Base-by-base conservation (phyloP, 2,113 vertebrate species). In the Pelecanoides urinatrix region DNA sequence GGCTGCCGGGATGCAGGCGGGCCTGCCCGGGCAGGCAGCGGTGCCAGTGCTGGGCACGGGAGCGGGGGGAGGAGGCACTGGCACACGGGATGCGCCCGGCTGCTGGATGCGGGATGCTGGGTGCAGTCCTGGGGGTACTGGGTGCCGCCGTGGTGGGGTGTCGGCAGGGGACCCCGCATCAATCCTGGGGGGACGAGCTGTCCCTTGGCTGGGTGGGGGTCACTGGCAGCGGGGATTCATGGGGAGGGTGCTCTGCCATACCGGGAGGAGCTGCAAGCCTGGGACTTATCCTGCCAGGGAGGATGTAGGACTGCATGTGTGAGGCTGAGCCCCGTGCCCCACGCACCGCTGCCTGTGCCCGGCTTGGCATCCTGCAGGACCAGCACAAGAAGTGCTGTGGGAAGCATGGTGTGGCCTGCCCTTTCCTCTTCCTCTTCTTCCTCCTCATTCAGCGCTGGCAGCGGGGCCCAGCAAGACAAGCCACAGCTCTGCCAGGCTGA, bases 21-120 rank as follows among this genome's bases (percentile, higher is more conserved):
- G 7, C 32, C 3, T 74, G 80, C 19, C 49, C 1, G 2, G 52
- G 16, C 49, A 29, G 59, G 55, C 68, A n/a, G 34, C 1, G 1
- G 15, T 40, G 36, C 25, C 30, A 11, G 52, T 1, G 8, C 16
- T 14, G 50, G 36, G 22, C 21, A 21, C 0, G 2, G 52, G 25
- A 63, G 25, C 1, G 1, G 25, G 10, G 9, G 32, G 9, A 40
- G 21, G 34, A 9, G 7, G 49, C 45, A 25, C 4, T 1, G 1
- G 47, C 0, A 1, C 4, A 13, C 1, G 68, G 68, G 61, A 20
- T 45, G n/a, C 0, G 0, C 17, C 27, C 0, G 4, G 12, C 15
- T 75, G 71, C 52, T 3, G 42, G 65, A 3, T 36, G 38, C 1
- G 0, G 47, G n/a, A 13, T 59, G 30, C 4, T 9, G 47, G 14